Base-by-base conservation (phyloP, 2,888 invertebrate genomes). In the Ryuthela nishihirai region DNA sequence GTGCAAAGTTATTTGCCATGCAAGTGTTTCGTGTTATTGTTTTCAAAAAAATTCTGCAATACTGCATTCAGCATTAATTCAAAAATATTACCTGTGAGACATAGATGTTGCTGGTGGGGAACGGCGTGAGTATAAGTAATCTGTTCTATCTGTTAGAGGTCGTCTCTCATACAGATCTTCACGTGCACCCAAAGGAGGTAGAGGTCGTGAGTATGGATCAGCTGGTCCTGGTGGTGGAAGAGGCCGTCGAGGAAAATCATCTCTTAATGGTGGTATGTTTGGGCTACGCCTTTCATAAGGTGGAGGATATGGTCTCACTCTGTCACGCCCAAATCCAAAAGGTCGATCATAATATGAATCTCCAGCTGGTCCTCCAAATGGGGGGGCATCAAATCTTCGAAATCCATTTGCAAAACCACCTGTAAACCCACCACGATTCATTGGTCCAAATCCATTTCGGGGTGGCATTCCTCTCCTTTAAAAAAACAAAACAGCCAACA, bases 141-240 rank as follows among this genome's bases (percentile, higher is more conserved):
- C 62, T 2, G 58, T 43, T 1, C 54, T 29, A 20, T 59, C 59
- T n/a, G 35, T 29, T 36, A 59, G 43, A 9, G 54, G 43, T 4
- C 63, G 34, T 12, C 63, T 26, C 15, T 59, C 54, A 29, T 63
- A 63, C 17, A 55, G 24, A 25, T 63, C 63, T 24, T 58, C 58
- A 15, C 45, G 26, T 34, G 35, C 32, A 9, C 32, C 41, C n/a
- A 47, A 18, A 5, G 55, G 55, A 12, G 54, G 54, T 20, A 50
- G 18, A 3, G 47, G 35, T 29, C 63, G 47, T 12, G 52, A 21
- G 24, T 63, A 63, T 2, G 49, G 55, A 46, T 63, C 63, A 25
- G 17, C 44, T 9, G 49, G 29, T 1, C 34, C 34, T 25, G 55
- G 35, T n/a, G 61, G 61, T 12, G 60, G 55, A 21, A 53, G 6